phyloP scores from a whole-genome alignment of 2,113 vertebrate species.

The Ptyas mucosa region DNA sequence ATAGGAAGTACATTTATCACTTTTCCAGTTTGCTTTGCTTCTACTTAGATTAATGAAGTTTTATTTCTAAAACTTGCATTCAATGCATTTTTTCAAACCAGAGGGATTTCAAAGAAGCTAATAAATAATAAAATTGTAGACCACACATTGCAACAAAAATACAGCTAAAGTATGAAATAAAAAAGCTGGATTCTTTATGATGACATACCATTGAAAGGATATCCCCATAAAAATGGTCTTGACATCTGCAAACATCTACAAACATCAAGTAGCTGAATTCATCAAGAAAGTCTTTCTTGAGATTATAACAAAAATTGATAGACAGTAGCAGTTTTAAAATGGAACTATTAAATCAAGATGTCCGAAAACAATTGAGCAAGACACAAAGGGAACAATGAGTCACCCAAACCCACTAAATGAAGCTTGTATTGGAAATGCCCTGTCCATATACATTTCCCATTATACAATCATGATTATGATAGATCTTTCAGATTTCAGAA shows the following conservation, averaged over 20 bases:
- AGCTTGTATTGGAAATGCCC: background rate
- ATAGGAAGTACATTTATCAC: background rate
- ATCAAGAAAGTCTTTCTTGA: background rate
- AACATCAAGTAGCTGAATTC: background rate
- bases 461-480: background rate
- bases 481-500: background rate
- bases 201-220: background rate
- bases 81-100: background rate
- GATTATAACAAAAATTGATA: background rate
- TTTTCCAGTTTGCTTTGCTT: background rate
- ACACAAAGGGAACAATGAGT: background rate
- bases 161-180: background rate
- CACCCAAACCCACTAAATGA: background rate
- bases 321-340: background rate
- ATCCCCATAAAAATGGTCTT: background rate
- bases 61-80: background rate
- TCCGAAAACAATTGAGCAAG: background rate
- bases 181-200: background rate
- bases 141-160: background rate
- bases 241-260: background rate
- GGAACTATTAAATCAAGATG: background rate
- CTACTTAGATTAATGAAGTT: background rate
- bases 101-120: background rate
- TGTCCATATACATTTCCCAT: background rate
- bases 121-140: background rate